Percentiles rank a stretch among this genome's conserved stretches.
These are phyloP conservation scores for Caprella mutica DNA, from an alignment of 2,888 invertebrate species.

Conservation along the genomic window DNA sequence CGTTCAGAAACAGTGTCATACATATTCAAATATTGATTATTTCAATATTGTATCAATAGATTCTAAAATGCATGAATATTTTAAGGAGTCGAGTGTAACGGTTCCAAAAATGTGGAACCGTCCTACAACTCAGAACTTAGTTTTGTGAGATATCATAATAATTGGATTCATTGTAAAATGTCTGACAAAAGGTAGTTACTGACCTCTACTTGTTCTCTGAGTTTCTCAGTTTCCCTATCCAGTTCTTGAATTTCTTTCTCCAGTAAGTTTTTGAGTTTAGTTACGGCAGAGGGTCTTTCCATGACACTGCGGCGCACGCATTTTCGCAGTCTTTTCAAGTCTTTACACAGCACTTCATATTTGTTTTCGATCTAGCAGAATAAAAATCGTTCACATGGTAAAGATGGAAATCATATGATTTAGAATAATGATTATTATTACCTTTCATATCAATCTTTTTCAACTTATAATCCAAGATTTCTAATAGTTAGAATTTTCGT, in stretches of 20 bases:
- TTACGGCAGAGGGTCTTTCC: constrained; percentile 21
- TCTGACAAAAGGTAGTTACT: no score
- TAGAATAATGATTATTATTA: background rate
- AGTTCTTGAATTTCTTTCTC: constrained; percentile 28
- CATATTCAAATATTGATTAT: no score
- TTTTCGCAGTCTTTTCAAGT: constrained; percentile 22
- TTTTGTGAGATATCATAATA: no score
- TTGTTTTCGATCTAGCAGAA: constrained; percentile 19
- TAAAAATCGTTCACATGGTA: background rate
- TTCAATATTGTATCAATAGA: no score
- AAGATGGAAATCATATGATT: background rate
- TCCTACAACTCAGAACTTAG: no score
- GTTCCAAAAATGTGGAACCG: no score
- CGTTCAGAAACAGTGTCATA: no score
- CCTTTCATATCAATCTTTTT: background rate
- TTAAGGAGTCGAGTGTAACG: no score
- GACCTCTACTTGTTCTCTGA: constrained; percentile 31
- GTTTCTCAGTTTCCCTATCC: constrained; percentile 23
- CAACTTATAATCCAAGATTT: background rate
- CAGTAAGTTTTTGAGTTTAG: constrained; percentile 22
- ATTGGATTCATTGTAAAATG: background rate
- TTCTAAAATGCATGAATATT: no score
- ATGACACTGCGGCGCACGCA: constrained; percentile 23
- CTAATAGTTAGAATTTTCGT: background rate
- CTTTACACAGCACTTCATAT: constrained; percentile 29